These are phyloP conservation scores for Sminthurides aquaticus DNA, from an alignment of 2,888 invertebrate genomes.

Conservation along the genomic window DNA sequence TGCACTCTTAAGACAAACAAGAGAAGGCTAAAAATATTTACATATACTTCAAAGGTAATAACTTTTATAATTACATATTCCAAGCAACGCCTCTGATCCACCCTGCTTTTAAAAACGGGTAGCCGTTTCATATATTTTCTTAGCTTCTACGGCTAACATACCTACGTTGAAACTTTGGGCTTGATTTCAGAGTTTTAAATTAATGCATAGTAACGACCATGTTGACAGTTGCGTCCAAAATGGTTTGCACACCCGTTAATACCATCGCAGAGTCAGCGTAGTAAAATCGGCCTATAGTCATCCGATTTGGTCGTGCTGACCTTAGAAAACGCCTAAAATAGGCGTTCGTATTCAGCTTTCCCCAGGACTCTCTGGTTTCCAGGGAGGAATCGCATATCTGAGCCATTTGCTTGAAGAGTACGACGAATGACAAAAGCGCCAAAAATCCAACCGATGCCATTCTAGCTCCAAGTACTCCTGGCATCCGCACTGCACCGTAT, in stretches of 20 bases:
- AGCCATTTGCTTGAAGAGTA: background rate
- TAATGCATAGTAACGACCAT: background rate
- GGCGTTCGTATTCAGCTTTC: background rate
- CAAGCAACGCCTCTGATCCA: no score
- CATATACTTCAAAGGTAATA: no score
- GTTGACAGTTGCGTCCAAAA: background rate
- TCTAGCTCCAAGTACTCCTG: background rate
- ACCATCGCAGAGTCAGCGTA: background rate
- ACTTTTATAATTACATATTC: no score
- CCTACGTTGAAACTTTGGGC: no score
- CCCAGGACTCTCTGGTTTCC: background rate
- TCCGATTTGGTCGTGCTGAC: background rate
- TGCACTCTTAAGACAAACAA: no score
- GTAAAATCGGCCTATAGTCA: background rate
- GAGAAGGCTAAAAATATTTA: no score
- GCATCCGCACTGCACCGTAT: background rate
- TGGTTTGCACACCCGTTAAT: background rate
- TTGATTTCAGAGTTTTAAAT: no score
- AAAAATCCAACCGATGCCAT: background rate
- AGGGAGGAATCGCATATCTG: background rate
- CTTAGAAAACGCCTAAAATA: background rate
- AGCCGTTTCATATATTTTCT: no score
- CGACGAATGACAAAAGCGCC: background rate
- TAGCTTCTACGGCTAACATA: no score
- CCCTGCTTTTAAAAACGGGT: no score